Conservation (phyloP, 2,113 vertebrate genomes). For the Octodon degus region DNA sequence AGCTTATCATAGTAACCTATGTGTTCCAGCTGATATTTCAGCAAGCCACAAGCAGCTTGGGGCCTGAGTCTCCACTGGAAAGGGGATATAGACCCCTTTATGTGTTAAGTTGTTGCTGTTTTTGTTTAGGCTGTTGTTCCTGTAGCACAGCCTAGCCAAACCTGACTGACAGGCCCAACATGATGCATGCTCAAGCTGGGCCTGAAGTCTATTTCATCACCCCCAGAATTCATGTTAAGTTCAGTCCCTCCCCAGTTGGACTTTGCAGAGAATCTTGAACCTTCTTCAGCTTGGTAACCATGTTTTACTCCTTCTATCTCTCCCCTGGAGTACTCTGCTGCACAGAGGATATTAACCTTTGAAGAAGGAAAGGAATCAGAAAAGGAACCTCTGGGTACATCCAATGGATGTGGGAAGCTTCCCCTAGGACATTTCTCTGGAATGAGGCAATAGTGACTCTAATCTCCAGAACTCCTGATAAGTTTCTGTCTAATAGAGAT, state of each 20-base stretch:
- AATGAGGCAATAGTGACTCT: neutral
- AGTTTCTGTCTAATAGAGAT: slow-evolving; percentile 7
- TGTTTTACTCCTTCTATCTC: neutral
- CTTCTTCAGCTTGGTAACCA: neutral
- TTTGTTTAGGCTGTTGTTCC: neutral
- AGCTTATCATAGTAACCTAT: neutral
- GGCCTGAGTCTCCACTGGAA: neutral
- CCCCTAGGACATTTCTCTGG: neutral
- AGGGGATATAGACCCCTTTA: neutral
- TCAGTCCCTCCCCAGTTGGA: neutral
- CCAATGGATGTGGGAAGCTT: neutral
- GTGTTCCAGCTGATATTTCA: neutral
- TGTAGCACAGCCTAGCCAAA: neutral
- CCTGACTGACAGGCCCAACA: neutral
- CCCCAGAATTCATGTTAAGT: neutral
- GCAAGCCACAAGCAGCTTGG: neutral
- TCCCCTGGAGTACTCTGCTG: neutral
- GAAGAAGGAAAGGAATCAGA: neutral
- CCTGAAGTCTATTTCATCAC: neutral
- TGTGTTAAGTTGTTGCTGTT: neutral
- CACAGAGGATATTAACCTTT: slow-evolving; percentile 4
- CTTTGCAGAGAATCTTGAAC: neutral
- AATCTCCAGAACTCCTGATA: neutral
- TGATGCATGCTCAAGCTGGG: neutral
- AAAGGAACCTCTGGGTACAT: neutral